Evolutionary conservation across 2,113 vertebrate species (phyloP).

Genomic region (Herpetotheres cachinnans): DNA sequence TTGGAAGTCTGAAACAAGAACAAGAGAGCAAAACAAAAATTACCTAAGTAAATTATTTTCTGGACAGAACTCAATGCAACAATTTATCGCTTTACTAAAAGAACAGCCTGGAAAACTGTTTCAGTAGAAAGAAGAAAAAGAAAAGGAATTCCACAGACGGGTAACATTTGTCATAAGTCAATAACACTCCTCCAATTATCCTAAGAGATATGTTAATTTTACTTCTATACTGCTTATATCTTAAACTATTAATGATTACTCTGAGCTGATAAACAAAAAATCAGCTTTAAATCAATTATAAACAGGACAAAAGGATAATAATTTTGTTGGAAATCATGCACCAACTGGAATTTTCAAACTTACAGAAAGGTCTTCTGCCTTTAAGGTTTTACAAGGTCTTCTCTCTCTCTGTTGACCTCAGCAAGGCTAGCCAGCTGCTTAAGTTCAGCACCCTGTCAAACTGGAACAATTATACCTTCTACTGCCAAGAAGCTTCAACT

Average conservation of each 20-base stretch:
- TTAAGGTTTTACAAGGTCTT: not conserved
- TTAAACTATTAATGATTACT: not conserved
- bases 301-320: not conserved
- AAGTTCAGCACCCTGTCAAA: not conserved
- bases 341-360: not conserved
- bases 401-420: not conserved
- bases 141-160: not conserved
- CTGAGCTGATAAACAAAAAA: not conserved
- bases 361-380: not conserved
- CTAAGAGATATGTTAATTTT: not conserved
- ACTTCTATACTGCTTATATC: not conserved
- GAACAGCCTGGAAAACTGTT: not conserved
- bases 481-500: constrained; percentile 15
- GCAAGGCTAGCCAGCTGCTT: not conserved
- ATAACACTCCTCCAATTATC: not conserved
- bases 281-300: not conserved
- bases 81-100: not conserved
- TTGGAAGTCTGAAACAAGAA: not conserved
- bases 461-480: not conserved
- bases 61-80: not conserved
- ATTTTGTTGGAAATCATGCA: not conserved
- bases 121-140: not conserved
- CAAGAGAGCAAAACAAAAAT: not conserved
- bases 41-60: not conserved
- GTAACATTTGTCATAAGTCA: not conserved